These are phyloP conservation scores for Sinocyclocheilus maitianheensis DNA, from an alignment of 2,113 vertebrate genomes.

Conservation along the genomic window DNA sequence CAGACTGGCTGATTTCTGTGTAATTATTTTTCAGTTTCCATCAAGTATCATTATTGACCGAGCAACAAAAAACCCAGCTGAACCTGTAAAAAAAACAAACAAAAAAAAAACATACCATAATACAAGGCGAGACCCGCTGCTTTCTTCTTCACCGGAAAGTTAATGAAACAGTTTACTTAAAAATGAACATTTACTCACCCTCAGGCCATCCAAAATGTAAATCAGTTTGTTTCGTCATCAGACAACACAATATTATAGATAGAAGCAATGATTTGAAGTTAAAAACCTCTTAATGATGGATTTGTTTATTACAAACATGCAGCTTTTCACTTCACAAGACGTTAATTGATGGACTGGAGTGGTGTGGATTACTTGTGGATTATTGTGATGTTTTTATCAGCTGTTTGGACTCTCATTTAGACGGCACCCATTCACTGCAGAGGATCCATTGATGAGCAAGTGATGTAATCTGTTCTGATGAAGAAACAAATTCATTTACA, in stretches of 20 bases:
- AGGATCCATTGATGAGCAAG: neutral
- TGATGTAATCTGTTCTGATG: neutral
- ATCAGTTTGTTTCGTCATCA: too few species aligned
- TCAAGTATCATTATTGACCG: neutral
- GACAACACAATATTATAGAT: too few species aligned
- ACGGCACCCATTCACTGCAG: too few species aligned
- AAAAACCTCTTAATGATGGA: neutral
- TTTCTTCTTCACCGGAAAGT: neutral
- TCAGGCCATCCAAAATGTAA: too few species aligned
- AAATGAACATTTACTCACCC: too few species aligned
- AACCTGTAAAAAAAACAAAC: neutral
- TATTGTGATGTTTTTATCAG: too few species aligned
- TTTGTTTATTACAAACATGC: neutral
- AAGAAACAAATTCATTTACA: neutral
- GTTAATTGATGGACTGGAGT: neutral
- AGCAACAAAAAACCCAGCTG: constrained; percentile 15
- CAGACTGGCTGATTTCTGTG: neutral
- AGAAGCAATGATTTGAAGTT: neutral
- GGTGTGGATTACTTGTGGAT: neutral
- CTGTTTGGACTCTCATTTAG: too few species aligned
- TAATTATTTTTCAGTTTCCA: neutral
- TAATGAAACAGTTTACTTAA: neutral
- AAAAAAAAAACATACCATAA: neutral
- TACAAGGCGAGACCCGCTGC: neutral
- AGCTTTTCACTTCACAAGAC: neutral